These are phyloP conservation scores for Salvelinus sp. DNA, from an alignment of 2,113 vertebrate species.

Conservation along the genomic window DNA sequence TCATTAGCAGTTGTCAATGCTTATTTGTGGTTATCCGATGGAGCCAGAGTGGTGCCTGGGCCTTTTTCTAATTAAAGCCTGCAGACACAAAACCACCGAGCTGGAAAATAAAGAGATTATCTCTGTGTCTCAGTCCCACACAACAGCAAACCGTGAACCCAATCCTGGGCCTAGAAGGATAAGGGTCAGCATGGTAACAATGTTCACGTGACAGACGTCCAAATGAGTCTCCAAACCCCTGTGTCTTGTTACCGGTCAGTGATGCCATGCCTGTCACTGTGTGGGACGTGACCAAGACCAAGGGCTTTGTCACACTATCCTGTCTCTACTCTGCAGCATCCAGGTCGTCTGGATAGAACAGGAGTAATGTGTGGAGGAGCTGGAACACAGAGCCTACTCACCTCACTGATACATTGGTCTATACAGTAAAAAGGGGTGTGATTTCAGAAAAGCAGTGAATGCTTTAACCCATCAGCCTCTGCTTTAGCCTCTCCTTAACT, in stretches of 20 bases:
- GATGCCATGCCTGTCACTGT: not conserved
- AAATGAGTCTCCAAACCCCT: slow-evolving; percentile 12
- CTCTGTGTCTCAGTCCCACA: slow-evolving; percentile 2
- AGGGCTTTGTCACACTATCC: not conserved
- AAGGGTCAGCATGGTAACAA: slow-evolving; percentile 21
- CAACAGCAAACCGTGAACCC: slow-evolving; percentile 31
- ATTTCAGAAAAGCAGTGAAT: too few species aligned
- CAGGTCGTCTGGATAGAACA: not conserved
- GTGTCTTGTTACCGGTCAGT: not conserved
- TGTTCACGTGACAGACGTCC: slow-evolving; percentile 20
- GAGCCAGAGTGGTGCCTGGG: not conserved
- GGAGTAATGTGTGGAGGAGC: slow-evolving; percentile 1
- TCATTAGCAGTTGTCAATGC: not conserved
- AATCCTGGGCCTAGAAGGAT: slow-evolving; percentile 42
- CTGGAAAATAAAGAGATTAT: too few species aligned
- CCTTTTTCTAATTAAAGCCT: slow-evolving; percentile 19
- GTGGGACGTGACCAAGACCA: not conserved
- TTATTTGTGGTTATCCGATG: too few species aligned
- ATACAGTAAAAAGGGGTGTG: too few species aligned
- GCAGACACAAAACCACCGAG: slow-evolving; percentile 15
- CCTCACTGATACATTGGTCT: too few species aligned
- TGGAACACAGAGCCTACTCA: slow-evolving; percentile 5
- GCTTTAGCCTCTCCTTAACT: too few species aligned
- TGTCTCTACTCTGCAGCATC: not conserved
- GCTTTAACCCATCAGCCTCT: too few species aligned